These are phyloP conservation scores for Epirrhoe tristata DNA, from an alignment of 2,888 invertebrate genomes.

Conservation along the genomic window DNA sequence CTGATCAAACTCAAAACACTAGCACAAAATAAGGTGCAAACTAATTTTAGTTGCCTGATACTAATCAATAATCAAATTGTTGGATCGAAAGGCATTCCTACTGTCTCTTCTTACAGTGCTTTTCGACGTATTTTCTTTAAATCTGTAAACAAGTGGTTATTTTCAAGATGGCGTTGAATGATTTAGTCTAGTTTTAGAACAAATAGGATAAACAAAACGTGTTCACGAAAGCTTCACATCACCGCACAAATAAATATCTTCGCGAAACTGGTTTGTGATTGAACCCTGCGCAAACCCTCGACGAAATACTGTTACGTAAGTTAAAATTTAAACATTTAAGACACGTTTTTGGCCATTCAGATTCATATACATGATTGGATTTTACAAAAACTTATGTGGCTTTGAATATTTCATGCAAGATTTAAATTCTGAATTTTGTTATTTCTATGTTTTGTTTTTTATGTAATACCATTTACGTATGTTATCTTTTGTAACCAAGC, in stretches of 20 bases:
- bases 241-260: constrained; percentile 10
- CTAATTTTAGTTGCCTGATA: too few species aligned
- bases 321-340: constrained; percentile 18
- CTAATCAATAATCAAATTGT: too few species aligned
- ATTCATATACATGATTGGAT: neutral
- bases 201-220: neutral
- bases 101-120: too few species aligned
- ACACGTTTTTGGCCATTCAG: constrained; percentile 7
- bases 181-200: neutral
- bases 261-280: constrained; percentile 26
- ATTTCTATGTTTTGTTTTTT: too few species aligned
- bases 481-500: too few species aligned
- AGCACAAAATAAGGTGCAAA: too few species aligned
- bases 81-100: too few species aligned
- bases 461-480: too few species aligned
- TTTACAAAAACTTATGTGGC: neutral
- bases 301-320: constrained; percentile 25
- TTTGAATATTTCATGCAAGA: neutral
- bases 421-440: too few species aligned
- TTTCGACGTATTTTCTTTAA: neutral
- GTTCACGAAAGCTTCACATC: neutral
- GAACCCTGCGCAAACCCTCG: constrained; percentile 16
- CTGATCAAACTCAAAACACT: too few species aligned
- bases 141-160: neutral
- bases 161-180: neutral